Evolutionary conservation across 1,140 invertebrate genomes (phyloP).

Genomic region (Scaptomyza montana): DNA sequence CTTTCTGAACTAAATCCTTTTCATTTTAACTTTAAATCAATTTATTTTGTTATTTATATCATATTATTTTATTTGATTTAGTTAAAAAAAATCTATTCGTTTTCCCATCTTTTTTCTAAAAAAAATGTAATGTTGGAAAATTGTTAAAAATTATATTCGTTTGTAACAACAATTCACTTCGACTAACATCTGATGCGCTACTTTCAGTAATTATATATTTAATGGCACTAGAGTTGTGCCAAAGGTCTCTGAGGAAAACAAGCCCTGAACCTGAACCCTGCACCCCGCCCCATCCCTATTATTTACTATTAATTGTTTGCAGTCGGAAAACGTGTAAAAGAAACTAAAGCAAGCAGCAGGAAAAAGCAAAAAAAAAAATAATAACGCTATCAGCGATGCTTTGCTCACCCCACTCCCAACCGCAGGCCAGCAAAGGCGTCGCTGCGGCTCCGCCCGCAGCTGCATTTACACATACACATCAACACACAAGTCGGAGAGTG

Average conservation of each 20-base stretch:
- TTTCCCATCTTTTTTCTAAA: no score
- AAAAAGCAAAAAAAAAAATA: not conserved
- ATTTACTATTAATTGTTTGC: not conserved
- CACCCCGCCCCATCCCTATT: not conserved
- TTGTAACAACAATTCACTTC: not conserved
- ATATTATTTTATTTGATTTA: not conserved
- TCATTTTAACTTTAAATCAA: no score
- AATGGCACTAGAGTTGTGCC: not conserved
- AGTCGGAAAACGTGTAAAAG: not conserved
- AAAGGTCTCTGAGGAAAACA: not conserved
- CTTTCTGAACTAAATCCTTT: no score
- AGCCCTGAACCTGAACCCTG: not conserved
- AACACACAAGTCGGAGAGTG: no score
- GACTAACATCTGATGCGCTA: no score
- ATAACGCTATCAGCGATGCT: conserved; percentile 35
- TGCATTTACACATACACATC: not conserved
- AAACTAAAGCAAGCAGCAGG: conserved; percentile 1
- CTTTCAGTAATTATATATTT: not conserved
- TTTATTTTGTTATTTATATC: no score
- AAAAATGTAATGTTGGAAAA: no score
- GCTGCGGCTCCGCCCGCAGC: conserved; percentile 15
- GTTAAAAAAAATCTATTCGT: no score
- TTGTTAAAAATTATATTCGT: no score
- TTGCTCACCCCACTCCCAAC: not conserved
- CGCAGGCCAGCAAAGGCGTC: conserved; percentile 14